These are phyloP conservation scores for Azemiops feae DNA, from an alignment of 2,113 vertebrate species.

Conservation along the genomic window DNA sequence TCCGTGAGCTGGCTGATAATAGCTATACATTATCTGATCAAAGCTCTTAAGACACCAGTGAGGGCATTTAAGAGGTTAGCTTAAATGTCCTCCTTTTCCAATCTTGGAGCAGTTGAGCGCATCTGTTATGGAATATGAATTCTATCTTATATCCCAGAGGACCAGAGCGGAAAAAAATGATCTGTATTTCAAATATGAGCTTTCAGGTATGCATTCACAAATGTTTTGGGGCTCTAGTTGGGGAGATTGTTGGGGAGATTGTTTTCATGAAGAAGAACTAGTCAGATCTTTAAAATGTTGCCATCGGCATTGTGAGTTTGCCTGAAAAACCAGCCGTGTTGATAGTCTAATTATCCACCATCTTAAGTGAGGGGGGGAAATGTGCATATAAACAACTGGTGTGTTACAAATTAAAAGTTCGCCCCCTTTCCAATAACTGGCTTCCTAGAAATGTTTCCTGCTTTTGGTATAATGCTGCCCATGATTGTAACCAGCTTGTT, in stretches of 20 bases:
- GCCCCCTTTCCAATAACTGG: neutral
- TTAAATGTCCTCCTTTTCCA: conserved; percentile 59
- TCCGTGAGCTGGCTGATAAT: conserved; percentile 62
- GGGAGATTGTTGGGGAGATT: neutral
- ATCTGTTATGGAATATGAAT: conserved; percentile 68
- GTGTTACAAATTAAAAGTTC: neutral
- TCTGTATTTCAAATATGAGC: conserved; percentile 38
- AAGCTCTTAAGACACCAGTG: conserved; percentile 68
- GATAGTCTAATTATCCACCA: neutral
- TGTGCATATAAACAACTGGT: neutral
- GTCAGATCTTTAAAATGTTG: neutral
- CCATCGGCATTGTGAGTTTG: neutral
- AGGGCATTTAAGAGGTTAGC: conserved; percentile 66
- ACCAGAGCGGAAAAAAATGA: neutral
- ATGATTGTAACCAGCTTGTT: neutral
- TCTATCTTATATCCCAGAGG: conserved; percentile 58
- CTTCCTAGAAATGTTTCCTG: neutral
- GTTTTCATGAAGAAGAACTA: neutral
- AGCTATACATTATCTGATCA: conserved; percentile 72
- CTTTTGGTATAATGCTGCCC: neutral
- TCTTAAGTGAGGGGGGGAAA: neutral
- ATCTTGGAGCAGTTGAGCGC: conserved; percentile 61
- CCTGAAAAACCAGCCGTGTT: neutral
- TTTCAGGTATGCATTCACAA: neutral
- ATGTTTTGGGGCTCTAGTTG: neutral